These are phyloP conservation scores for Myotis vivesi DNA, from an alignment of 2,797 vertebrate species.

Conservation along the genomic window DNA sequence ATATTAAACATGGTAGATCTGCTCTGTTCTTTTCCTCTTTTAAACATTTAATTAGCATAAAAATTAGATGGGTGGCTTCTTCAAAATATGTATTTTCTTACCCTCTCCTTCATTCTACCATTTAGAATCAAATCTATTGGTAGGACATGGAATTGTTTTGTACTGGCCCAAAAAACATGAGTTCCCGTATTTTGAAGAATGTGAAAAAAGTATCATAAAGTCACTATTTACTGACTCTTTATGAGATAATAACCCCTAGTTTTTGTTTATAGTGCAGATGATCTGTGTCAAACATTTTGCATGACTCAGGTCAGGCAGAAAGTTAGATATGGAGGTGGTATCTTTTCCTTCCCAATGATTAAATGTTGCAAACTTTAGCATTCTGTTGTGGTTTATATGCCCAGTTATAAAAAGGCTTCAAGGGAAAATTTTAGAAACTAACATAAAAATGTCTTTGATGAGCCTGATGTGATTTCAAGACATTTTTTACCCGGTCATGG, in stretches of 20 bases:
- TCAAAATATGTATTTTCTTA: slow-evolving; percentile 9
- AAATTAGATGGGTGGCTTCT: not conserved
- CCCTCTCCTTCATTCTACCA: not conserved
- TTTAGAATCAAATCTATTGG: slow-evolving; percentile 24
- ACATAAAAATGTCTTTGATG: slow-evolving; percentile 80
- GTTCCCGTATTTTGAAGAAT: slow-evolving; percentile 23
- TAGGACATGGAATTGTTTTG: slow-evolving; percentile 13
- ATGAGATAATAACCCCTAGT: not conserved
- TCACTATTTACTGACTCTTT: slow-evolving; percentile 19
- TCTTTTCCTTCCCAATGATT: not conserved
- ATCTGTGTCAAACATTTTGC: not conserved
- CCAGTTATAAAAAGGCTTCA: slow-evolving; percentile 9
- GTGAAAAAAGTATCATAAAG: slow-evolving; percentile 19
- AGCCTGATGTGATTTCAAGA: slow-evolving; percentile 91
- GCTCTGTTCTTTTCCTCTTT: slow-evolving; percentile 18
- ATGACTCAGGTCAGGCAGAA: not conserved
- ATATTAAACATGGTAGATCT: not conserved
- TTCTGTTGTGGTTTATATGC: not conserved
- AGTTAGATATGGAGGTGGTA: not conserved
- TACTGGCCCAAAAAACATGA: not conserved
- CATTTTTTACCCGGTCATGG: slow-evolving; percentile 92
- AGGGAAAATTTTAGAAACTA: slow-evolving; percentile 71
- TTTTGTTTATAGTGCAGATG: slow-evolving; percentile 2
- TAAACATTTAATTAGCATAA: slow-evolving; percentile 6
- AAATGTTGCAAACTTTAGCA: slow-evolving; percentile 14